Evolutionary conservation across 2,113 vertebrate species (phyloP), one percentile per base, ranked within the genome.

Genomic region (Elachura formosa): DNA sequence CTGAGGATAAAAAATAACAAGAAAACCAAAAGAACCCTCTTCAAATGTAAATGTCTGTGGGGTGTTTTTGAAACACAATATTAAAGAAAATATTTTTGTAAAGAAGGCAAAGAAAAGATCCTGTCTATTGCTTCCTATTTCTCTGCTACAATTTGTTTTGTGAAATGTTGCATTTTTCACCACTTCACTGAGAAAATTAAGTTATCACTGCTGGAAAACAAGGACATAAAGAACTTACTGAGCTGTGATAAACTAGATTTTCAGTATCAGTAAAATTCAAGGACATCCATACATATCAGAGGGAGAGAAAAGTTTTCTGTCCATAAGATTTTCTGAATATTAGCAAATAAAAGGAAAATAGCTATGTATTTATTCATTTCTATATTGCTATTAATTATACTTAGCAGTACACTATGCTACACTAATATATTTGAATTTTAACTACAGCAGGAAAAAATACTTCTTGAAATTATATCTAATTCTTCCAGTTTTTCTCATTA

Each of bases 151-250:
- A 91, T 89, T 94, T 95, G 23, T 84, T 94, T 92, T 84, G 63
- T 71, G 79, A 94, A 93, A 90, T 79, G 76, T 84, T 87, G 28
- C 86, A 29, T 93, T 96, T 94, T 93, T 33, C 43, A 83, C 66
- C 45, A 46, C 18, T 93, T 93, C 54, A 67, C 81, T 79, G 78
- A 94, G 69, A 83, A 95, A 96, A 96, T 93, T 88, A 93, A 94
- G 55, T 90, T 96, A 85, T 95, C 52, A 61, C 81, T 90, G 91
- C 38, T 83, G 52, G 73, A 95, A 94, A 96, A 91, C 62, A 89
- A 79, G 90, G 61, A 94, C 87, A 92, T 96, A 94, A 94, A 80
- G 75, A 94, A 96, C 41, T 95, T 94, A 94, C 22, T 80, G 74
- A 91, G 46, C 41, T 95, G 93, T 85, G 86, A 28, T 92, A 96